phyloP scores from a whole-genome alignment of 2,797 vertebrate species.

The Phylloscopus collybita region DNA sequence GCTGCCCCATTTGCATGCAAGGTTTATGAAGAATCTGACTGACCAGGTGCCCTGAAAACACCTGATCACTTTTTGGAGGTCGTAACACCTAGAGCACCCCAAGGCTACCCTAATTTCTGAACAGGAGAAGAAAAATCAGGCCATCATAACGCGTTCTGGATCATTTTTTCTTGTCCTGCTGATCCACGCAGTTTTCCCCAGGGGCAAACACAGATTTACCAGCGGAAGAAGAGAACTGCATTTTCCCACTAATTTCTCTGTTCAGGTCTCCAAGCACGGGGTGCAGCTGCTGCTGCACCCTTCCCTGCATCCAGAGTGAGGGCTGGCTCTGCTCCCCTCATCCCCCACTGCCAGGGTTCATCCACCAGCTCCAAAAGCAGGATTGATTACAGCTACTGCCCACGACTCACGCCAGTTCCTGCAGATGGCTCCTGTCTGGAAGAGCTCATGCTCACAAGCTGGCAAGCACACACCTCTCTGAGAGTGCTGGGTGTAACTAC shows the following conservation, averaged over 20 bases:
- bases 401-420: accelerated
- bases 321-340: not conserved
- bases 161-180: not conserved
- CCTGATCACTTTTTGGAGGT: not conserved
- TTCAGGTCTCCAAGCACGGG: not conserved
- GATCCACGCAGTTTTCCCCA: not conserved
- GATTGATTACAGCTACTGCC: not conserved
- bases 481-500: not conserved
- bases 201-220: not conserved
- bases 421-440: not conserved
- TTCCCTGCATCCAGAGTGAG: not conserved
- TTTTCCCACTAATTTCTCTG: not conserved
- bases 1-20: not conserved
- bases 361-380: not conserved
- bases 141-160: not conserved
- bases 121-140: not conserved
- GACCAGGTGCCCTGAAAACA: not conserved
- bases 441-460: accelerated
- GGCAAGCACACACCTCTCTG: not conserved
- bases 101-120: slow-evolving; percentile 7
- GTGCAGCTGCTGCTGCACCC: not conserved
- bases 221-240: not conserved
- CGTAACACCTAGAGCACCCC: not conserved
- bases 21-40: not conserved
- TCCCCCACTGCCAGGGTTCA: not conserved